Evolutionary conservation across 2,888 invertebrate genomes (phyloP).

Genomic region (Tetranychus piercei): DNA sequence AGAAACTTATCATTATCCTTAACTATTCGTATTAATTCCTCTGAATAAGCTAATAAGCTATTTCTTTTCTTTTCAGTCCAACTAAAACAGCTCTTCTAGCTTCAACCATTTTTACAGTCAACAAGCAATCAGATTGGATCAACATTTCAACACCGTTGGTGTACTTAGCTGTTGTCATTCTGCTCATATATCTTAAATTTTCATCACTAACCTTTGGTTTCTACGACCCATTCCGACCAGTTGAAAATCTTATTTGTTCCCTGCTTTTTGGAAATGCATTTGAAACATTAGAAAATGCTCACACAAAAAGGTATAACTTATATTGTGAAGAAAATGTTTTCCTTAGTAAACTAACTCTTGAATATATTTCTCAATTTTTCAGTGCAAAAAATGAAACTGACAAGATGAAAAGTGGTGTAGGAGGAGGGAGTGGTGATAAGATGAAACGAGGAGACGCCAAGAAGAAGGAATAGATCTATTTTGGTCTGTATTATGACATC

Average conservation of each 20-base stretch:
- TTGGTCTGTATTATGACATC: not conserved
- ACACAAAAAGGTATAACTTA: not conserved
- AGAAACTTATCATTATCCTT: not conserved
- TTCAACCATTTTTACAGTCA: not conserved
- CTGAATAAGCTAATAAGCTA: not conserved
- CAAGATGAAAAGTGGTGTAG: not conserved
- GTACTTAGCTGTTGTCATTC: not conserved
- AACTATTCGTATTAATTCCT: not conserved
- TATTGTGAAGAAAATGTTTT: not conserved
- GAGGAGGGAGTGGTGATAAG: not conserved
- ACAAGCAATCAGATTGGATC: conserved; percentile 1
- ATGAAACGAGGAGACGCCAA: not conserved
- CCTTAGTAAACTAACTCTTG: not conserved
- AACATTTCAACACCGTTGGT: not conserved
- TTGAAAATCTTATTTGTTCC: conserved; percentile 1
- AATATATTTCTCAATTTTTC: not conserved
- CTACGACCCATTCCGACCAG: conserved; percentile 1
- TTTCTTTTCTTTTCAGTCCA: not conserved
- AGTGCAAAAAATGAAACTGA: not conserved
- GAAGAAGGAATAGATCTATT: not conserved
- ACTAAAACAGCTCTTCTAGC: conserved; percentile 2
- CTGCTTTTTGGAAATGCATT: not conserved
- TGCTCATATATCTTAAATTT: not conserved
- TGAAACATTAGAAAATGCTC: not conserved
- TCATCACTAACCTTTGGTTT: not conserved